These are phyloP conservation scores for Scolopax bukidnonensis DNA, from an alignment of 2,797 vertebrate species.

Conservation along the genomic window DNA sequence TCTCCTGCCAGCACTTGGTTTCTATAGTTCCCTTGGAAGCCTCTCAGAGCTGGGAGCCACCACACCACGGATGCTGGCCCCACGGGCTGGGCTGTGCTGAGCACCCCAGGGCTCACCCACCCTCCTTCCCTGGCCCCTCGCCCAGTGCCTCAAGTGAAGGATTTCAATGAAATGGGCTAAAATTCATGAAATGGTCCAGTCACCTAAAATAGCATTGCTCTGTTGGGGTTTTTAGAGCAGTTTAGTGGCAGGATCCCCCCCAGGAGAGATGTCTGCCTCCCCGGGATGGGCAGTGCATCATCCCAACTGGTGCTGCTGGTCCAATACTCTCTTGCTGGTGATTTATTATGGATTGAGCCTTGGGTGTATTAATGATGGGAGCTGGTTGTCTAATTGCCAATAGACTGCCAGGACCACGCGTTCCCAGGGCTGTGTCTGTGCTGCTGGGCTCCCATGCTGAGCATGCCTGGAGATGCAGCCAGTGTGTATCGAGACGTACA, in stretches of 20 bases:
- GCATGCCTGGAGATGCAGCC: not conserved
- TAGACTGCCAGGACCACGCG: not conserved
- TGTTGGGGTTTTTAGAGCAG: not conserved
- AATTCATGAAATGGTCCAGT: not conserved
- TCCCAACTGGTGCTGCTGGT: not conserved
- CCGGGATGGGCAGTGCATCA: fast-evolving
- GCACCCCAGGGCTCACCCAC: not conserved
- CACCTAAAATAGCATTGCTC: fast-evolving
- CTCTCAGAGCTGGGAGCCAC: not conserved
- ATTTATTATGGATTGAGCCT: not conserved
- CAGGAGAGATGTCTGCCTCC: not conserved
- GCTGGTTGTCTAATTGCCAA: not conserved
- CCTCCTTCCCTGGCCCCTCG: not conserved
- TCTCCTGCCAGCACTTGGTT: slow-evolving; percentile 56
- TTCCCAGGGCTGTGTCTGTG: not conserved
- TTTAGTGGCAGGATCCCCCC: not conserved
- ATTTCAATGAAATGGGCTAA: not conserved
- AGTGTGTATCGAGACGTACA: fast-evolving
- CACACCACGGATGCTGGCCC: not conserved
- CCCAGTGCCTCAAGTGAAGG: not conserved
- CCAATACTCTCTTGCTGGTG: not conserved
- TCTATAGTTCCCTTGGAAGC: not conserved
- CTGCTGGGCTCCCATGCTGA: not conserved
- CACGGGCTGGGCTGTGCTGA: not conserved
- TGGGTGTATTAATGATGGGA: not conserved